Conservation (phyloP, 2,888 invertebrate genomes). For the Tiliacea aurago region DNA sequence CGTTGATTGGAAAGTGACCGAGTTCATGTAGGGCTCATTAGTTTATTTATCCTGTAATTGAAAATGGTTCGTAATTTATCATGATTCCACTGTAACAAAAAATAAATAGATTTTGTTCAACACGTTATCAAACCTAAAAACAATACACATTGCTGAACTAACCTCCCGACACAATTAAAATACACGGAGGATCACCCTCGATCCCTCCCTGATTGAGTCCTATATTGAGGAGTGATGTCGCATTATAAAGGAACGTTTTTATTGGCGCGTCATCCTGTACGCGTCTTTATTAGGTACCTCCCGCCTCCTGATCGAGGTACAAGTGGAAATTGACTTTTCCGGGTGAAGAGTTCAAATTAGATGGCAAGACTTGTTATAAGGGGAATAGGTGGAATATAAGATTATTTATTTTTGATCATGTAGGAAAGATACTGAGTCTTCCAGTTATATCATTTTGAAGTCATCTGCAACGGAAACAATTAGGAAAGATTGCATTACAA, state of each 20-base stretch:
- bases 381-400: constrained; percentile 21
- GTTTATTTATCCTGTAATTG: neutral
- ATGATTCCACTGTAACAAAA: neutral
- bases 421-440: neutral
- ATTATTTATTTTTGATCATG: constrained; percentile 20
- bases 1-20: neutral
- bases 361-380: constrained; percentile 35
- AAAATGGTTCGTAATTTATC: neutral
- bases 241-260: constrained; percentile 64
- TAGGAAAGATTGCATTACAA: neutral
- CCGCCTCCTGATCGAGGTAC: constrained; percentile 42
- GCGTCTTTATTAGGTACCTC: constrained; percentile 21
- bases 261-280: constrained; percentile 46
- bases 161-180: constrained; percentile 34
- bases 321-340: constrained; percentile 59
- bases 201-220: constrained; percentile 58
- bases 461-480: neutral
- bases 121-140: neutral
- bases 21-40: too few relatives aligned
- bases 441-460: neutral
- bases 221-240: constrained; percentile 53
- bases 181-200: constrained; percentile 18
- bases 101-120: too few relatives aligned
- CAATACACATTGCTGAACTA: neutral
- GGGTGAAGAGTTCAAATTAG: constrained; percentile 53